Conservation (phyloP, 2,888 invertebrate genomes). For the Dryocosmus kuriphilus region DNA sequence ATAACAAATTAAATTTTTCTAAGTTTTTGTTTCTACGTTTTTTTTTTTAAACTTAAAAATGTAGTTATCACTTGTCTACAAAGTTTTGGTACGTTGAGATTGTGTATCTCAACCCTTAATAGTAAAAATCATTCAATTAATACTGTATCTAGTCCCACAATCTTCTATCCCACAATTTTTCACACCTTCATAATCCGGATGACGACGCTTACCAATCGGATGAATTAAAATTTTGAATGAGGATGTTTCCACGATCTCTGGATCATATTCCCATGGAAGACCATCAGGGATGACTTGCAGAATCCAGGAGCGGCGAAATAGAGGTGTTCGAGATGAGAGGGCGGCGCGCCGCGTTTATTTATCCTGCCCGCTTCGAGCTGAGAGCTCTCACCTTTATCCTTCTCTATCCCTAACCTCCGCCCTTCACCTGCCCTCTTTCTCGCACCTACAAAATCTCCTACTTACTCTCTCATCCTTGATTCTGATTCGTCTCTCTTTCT, state of each 20-base stretch:
- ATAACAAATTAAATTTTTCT: too few relatives aligned
- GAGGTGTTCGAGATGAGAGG: slow-evolving; percentile 76
- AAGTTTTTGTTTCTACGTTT: too few relatives aligned
- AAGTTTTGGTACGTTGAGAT: too few relatives aligned
- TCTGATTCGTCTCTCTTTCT: neutral
- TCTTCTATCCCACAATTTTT: neutral
- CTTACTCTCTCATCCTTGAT: neutral
- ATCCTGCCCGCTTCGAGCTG: slow-evolving; percentile 69
- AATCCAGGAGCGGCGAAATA: slow-evolving; percentile 68
- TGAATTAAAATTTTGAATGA: slow-evolving; percentile 21
- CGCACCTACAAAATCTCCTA: neutral
- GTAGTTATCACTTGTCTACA: too few relatives aligned
- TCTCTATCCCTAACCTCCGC: slow-evolving; percentile 51
- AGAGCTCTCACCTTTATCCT: slow-evolving; percentile 51
- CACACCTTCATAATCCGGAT: slow-evolving; percentile 26
- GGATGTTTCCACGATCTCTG: slow-evolving; percentile 28
- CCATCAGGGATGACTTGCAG: slow-evolving; percentile 65
- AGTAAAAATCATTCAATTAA: neutral
- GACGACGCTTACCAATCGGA: slow-evolving; percentile 6
- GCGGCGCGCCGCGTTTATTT: slow-evolving; percentile 75
- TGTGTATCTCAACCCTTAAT: too few relatives aligned
- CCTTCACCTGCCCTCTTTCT: slow-evolving; percentile 47
- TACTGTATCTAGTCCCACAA: neutral
- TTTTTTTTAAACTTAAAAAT: too few relatives aligned
- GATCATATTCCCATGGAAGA: slow-evolving; percentile 23